Base-by-base conservation (phyloP, 2,888 invertebrate species). In the Ceratothoa steindachneri region DNA sequence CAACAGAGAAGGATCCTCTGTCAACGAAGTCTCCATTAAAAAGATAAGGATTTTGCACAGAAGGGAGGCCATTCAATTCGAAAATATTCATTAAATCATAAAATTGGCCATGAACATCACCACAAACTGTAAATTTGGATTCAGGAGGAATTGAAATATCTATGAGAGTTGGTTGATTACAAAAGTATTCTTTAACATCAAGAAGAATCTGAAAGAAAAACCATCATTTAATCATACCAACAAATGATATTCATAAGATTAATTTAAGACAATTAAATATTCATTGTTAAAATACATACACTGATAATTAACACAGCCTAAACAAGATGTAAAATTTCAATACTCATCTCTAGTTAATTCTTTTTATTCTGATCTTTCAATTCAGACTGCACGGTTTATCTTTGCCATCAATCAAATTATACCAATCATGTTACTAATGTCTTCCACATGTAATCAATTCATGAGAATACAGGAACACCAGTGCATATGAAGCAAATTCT, bases 1-100 rank as follows among this genome's bases (percentile, higher is more conserved):
- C 99, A 30, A 99, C 97, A 41, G 97, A 97, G 85, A 99, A 99
- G 0, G 98, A 97, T 15, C 99, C 99, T 86, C 99, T 88, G 85
- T 99, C 99, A 22, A 99, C 99, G 85, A 99, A 99, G 86, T 99
- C 99, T 76, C 98, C 98, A 85, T 99, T 99, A 85, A 99, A 99
- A 81, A 99, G 87, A 86, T 97, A 99, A 70, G 98, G 98, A 87
- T 99, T 99, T 30, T 89, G 89, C 84, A 92, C 89, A 0, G 96
- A 95, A 5, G 99, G 99, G 77, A 94, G 86, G n/a, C 97, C 98
- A 84, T 99, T 99, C 80, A 97, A 88, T 82, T 94, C 88, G 86
- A 99, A 99, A 82, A 99, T 96, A 85, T 99, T 97, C 89, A 97
- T 90, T 77, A 99, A 87, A 86, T 99, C 99, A 84, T 95, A 99